These are phyloP conservation scores for Ennomos fuscantarius DNA, from an alignment of 2,888 invertebrate genomes.

Conservation along the genomic window DNA sequence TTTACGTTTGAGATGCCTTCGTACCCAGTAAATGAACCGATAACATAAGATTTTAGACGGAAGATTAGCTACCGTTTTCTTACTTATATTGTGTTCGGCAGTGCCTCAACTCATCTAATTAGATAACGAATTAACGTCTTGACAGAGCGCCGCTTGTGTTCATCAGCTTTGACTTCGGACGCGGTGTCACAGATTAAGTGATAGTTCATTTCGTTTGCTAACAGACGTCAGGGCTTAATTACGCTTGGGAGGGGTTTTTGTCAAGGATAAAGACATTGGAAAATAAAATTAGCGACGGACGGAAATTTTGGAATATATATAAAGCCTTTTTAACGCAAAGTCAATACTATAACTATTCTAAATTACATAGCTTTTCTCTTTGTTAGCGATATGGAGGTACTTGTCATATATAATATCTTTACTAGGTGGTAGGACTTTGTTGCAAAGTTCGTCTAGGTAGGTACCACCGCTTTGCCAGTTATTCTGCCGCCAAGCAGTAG, in stretches of 20 bases:
- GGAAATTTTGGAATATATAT: too few species aligned
- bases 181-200: slow-evolving; percentile 39
- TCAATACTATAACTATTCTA: too few species aligned
- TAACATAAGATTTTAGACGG: not conserved
- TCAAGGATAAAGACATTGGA: not conserved
- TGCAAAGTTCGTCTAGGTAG: too few species aligned
- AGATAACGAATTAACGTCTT: slow-evolving; percentile 80
- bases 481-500: too few species aligned
- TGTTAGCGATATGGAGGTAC: not conserved
- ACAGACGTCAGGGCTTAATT: slow-evolving; percentile 40
- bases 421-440: too few species aligned
- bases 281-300: too few species aligned
- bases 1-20: too few species aligned
- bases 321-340: too few species aligned
- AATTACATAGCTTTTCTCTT: not conserved
- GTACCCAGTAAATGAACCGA: too few species aligned
- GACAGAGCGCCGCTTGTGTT: slow-evolving; percentile 63
- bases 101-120: slow-evolving; percentile 63
- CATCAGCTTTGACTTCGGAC: slow-evolving; percentile 51
- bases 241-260: slow-evolving; percentile 12
- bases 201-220: slow-evolving; percentile 62
- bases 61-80: slow-evolving; percentile 6
- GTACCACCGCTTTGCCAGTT: too few species aligned
- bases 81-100: slow-evolving; percentile 15
- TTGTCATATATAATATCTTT: too few species aligned